Conservation (phyloP, 1,140 invertebrate species). For the Triops longicaudatus region DNA sequence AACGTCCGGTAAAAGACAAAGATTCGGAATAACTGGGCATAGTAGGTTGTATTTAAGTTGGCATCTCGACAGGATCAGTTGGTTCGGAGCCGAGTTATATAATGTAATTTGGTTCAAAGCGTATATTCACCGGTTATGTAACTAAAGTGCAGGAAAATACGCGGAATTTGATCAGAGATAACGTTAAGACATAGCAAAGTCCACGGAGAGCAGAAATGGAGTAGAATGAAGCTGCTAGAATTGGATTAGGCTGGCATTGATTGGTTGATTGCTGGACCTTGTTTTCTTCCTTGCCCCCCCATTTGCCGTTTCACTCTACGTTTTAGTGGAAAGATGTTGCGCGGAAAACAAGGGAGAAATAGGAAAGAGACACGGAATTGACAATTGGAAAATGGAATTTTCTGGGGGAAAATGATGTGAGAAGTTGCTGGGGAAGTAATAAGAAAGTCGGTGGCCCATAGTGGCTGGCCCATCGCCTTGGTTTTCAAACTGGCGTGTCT, state of each 20-base stretch:
- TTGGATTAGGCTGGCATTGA: slow-evolving; percentile 6
- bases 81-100: too few relatives aligned
- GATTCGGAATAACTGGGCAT: too few relatives aligned
- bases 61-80: too few relatives aligned
- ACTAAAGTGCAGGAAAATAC: not conserved
- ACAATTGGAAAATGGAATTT: slow-evolving; percentile 15
- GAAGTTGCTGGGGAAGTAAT: not conserved
- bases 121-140: too few relatives aligned
- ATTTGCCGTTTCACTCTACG: not conserved
- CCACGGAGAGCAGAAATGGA: not conserved
- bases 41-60: too few relatives aligned
- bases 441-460: not conserved
- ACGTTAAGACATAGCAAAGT: not conserved
- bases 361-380: not conserved
- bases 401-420: not conserved
- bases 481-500: not conserved
- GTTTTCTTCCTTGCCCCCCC: not conserved
- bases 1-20: too few relatives aligned
- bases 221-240: not conserved
- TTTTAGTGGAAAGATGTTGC: not conserved
- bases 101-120: too few relatives aligned
- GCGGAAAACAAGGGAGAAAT: not conserved
- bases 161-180: not conserved
- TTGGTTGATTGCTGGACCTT: not conserved
- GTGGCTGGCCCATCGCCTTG: not conserved